phyloP scores from a whole-genome alignment of 2,113 vertebrate genomes.

The Calyptommatus sinebrachiatus region DNA sequence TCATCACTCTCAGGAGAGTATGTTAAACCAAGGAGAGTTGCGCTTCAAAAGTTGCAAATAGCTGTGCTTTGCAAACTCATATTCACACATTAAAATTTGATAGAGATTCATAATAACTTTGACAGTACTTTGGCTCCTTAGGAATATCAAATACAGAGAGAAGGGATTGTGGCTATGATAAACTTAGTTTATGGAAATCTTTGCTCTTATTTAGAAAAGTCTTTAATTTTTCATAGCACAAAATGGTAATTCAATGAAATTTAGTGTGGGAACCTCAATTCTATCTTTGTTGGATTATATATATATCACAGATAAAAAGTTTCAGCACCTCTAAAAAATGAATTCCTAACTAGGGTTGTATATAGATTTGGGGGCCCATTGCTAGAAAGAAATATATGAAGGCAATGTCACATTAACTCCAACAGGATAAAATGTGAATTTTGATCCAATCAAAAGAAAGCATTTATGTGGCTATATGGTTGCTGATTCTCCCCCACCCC shows the following conservation, averaged over 20 bases:
- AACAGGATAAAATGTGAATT: not conserved
- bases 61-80: conserved; percentile 50
- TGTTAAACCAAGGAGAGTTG: conserved; percentile 52
- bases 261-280: conserved; percentile 9
- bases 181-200: conserved; percentile 47
- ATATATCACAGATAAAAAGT: not conserved
- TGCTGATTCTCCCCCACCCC: not conserved
- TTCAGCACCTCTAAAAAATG: not conserved
- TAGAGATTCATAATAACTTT: conserved; percentile 61
- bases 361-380: not conserved
- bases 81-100: conserved; percentile 53
- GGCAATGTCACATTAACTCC: not conserved
- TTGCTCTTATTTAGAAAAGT: conserved; percentile 39
- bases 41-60: conserved; percentile 44
- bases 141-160: conserved; percentile 35
- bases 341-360: not conserved
- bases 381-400: conserved; percentile 1
- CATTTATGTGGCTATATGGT: not conserved
- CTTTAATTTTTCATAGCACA: conserved; percentile 34
- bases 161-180: not conserved
- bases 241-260: conserved; percentile 19
- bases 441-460: not conserved
- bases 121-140: conserved; percentile 42
- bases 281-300: conserved; percentile 2
- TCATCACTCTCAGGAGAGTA: conserved; percentile 50